Evolutionary conservation across 2,113 vertebrate species (phyloP).

Genomic region (Meleagris gallopavo): DNA sequence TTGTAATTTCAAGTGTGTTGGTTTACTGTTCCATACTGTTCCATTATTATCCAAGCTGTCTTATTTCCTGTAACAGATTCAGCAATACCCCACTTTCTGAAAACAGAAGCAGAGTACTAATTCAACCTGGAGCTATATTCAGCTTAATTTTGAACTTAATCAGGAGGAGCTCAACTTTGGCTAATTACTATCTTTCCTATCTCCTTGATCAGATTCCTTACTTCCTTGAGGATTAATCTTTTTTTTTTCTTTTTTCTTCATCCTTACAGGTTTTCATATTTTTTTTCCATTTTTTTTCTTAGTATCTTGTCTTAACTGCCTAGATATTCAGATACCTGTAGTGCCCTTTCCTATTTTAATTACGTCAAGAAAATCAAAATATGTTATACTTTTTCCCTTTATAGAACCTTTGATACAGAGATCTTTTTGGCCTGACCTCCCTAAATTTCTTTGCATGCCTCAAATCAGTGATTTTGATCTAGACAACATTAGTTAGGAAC

Average conservation of each 20-base stretch:
- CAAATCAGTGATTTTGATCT: neutral
- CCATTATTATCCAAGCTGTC: neutral
- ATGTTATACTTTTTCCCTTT: neutral
- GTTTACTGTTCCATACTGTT: neutral
- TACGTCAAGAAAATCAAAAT: neutral
- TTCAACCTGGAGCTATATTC: neutral
- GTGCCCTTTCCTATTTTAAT: neutral
- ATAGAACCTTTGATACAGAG: neutral
- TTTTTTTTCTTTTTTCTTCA: neutral
- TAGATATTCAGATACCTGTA: neutral
- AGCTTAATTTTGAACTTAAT: neutral
- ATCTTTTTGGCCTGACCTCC: neutral
- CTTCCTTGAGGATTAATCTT: neutral
- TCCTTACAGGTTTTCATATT: neutral
- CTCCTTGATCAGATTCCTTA: neutral
- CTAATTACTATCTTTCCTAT: neutral
- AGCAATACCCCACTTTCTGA: neutral
- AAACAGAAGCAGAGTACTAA: neutral
- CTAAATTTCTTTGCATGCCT: neutral
- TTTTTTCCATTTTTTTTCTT: neutral
- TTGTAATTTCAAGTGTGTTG: neutral
- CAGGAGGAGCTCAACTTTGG: accelerated
- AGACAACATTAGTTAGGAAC: neutral
- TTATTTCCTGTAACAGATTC: neutral
- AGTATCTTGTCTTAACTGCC: neutral